phyloP scores from a whole-genome alignment of 2,797 vertebrate species.

The Arrhamphus sclerolepis region DNA sequence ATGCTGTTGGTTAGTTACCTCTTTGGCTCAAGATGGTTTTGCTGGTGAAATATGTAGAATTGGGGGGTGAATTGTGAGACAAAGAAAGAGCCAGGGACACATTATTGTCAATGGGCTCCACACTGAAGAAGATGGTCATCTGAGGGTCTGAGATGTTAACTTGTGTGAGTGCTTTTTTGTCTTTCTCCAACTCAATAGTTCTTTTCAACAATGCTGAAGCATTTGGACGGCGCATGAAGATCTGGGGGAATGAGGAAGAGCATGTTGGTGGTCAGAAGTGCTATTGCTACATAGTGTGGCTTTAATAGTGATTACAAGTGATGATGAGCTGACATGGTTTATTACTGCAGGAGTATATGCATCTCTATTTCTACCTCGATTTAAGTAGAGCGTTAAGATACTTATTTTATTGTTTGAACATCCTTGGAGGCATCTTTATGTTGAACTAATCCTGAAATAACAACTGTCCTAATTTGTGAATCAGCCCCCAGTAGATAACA shows the following conservation, averaged over 20 bases:
- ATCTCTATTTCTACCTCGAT: background rate
- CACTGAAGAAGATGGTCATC: conserved; percentile 64
- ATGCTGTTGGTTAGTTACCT: conserved; percentile 56
- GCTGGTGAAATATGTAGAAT: conserved; percentile 12
- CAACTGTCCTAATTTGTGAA: background rate
- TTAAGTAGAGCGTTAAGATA: background rate
- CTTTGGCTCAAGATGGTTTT: conserved; percentile 46
- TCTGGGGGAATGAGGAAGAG: conserved; percentile 58
- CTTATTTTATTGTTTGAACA: background rate
- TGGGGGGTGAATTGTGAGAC: conserved; percentile 39
- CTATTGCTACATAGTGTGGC: too few species aligned
- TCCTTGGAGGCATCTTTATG: background rate
- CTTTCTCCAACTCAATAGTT: conserved; percentile 35
- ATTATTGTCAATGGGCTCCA: conserved; percentile 60
- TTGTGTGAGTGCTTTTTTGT: conserved; percentile 26
- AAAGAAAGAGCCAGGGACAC: conserved; percentile 64
- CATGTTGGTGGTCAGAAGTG: background rate
- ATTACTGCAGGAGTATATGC: background rate
- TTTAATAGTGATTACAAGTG: too few species aligned
- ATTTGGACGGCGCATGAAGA: conserved; percentile 64
- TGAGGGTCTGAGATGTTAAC: conserved; percentile 72
- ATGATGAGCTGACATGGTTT: background rate
- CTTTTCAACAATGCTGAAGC: background rate
- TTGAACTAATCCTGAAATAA: background rate
- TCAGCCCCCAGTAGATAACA: background rate